phyloP scores from a whole-genome alignment of 2,888 invertebrate species.

The Heliconius aoede region DNA sequence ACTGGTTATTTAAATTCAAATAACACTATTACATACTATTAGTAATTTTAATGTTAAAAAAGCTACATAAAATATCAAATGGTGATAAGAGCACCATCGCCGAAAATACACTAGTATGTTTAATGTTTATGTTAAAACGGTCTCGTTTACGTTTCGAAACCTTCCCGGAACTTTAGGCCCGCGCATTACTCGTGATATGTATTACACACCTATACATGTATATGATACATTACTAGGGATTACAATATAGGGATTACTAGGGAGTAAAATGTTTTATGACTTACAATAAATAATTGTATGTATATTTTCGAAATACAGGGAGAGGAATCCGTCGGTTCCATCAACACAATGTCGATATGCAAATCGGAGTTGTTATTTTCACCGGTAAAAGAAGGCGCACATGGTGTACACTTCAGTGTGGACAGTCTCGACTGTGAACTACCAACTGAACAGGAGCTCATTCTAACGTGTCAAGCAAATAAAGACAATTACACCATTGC shows the following conservation, averaged over 20 bases:
- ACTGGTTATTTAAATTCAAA: neutral
- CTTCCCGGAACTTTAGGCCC: constrained; percentile 62
- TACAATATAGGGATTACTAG: neutral
- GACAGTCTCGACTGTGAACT: constrained; percentile 95
- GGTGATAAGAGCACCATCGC: constrained; percentile 54
- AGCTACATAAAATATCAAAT: neutral
- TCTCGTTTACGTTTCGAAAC: constrained; percentile 71
- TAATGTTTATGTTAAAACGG: constrained; percentile 77
- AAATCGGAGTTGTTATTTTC: constrained; percentile 96
- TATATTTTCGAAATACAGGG: constrained; percentile 71
- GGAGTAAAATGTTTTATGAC: neutral
- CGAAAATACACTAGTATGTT: constrained; percentile 66
- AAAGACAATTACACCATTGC: constrained; percentile 98
- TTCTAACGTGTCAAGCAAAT: constrained; percentile 95
- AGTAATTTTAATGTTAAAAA: neutral
- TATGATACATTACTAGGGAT: neutral
- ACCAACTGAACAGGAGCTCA: constrained; percentile 91
- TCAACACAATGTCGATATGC: constrained; percentile 94
- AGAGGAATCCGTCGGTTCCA: constrained; percentile 89
- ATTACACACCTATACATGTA: constrained; percentile 20
- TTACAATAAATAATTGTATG: neutral
- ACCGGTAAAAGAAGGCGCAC: constrained; percentile 91
- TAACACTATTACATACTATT: neutral
- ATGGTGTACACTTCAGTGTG: constrained; percentile 92
- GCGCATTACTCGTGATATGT: constrained; percentile 39